These are phyloP conservation scores for Tiliacea citrago DNA, from an alignment of 2,888 invertebrate genomes.

Conservation along the genomic window DNA sequence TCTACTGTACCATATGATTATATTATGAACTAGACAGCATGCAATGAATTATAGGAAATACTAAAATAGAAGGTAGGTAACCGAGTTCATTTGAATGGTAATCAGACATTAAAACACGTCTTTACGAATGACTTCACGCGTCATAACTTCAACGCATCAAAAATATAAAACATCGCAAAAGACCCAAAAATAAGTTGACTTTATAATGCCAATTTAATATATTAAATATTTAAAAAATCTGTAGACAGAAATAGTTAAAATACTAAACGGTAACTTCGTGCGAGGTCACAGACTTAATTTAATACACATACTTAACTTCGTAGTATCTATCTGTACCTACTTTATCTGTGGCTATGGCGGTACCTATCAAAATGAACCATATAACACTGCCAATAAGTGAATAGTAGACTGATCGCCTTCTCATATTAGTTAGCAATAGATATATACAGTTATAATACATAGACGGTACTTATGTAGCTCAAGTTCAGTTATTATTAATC, in stretches of 20 bases:
- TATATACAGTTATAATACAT: constrained; percentile 43
- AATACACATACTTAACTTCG: background rate
- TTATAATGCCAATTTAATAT: background rate
- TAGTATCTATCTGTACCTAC: background rate
- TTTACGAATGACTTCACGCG: constrained; percentile 18
- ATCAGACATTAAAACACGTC: background rate
- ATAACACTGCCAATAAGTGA: constrained; percentile 74
- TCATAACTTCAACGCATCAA: background rate
- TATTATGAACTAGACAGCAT: background rate
- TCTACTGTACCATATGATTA: background rate
- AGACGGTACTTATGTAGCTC: constrained; percentile 46
- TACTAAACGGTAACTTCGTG: constrained; percentile 22
- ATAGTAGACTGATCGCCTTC: constrained; percentile 75
- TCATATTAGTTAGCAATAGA: constrained; percentile 68
- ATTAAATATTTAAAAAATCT: background rate
- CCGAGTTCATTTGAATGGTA: background rate
- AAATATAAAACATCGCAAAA: background rate
- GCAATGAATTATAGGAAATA: constrained; percentile 13
- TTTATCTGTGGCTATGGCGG: constrained; percentile 20
- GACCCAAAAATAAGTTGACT: background rate
- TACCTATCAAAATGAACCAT: constrained; percentile 41
- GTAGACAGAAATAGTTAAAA: constrained; percentile 2
- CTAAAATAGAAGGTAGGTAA: constrained; percentile 8
- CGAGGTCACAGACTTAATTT: background rate
- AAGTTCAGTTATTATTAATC: constrained; percentile 55